phyloP scores from a whole-genome alignment of 2,888 invertebrate species.

The Drosophila sordidapex region DNA sequence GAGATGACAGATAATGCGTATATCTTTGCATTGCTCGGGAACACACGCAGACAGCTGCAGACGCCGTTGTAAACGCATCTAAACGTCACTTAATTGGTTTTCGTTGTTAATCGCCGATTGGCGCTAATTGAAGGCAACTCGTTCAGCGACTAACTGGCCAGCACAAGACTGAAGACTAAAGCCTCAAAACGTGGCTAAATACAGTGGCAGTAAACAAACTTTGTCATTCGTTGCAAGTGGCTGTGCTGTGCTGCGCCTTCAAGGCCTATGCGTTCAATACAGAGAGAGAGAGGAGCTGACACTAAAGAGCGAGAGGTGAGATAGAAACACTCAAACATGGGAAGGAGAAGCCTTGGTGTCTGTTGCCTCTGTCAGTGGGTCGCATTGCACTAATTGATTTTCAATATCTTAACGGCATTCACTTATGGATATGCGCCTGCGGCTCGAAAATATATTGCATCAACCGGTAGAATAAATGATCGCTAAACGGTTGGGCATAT shows the following conservation, averaged over 20 bases:
- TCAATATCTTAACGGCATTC: conserved; percentile 50
- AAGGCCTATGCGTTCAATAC: conserved; percentile 41
- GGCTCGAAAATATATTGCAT: conserved; percentile 28
- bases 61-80: conserved; percentile 30
- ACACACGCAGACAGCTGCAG: conserved; percentile 13
- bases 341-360: conserved; percentile 19
- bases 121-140: conserved; percentile 78
- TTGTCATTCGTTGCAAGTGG: conserved; percentile 50
- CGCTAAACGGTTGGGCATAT: conserved; percentile 17
- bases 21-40: conserved; percentile 27
- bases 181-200: conserved; percentile 30
- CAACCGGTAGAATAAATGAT: conserved; percentile 8
- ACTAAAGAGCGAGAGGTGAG: neutral
- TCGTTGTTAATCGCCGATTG: conserved; percentile 75
- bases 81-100: conserved; percentile 74
- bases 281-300: neutral
- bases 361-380: conserved; percentile 13
- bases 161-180: conserved; percentile 33
- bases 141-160: conserved; percentile 53
- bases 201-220: conserved; percentile 38
- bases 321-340: conserved; percentile 6
- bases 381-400: conserved; percentile 65
- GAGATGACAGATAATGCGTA: conserved; percentile 18
- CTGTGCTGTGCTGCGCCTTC: conserved; percentile 28
- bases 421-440: conserved; percentile 35